phyloP scores from a whole-genome alignment of 2,113 vertebrate species.

The Mirounga angustirostris region DNA sequence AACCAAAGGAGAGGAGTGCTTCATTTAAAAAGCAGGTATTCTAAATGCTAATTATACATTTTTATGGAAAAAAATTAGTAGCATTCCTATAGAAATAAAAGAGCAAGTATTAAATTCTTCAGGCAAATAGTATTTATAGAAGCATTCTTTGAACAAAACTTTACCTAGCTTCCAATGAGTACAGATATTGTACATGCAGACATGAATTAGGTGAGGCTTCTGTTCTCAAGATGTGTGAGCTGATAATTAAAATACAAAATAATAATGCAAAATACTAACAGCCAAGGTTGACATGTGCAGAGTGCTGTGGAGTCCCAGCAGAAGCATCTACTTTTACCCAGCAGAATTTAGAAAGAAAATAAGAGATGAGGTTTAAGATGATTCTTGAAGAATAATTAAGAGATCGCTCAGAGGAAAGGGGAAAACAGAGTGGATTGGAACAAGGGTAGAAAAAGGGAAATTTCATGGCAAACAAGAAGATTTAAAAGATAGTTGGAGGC shows the following conservation, averaged over 20 bases:
- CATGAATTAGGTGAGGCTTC: not conserved
- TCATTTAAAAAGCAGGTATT: not conserved
- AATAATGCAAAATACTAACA: not conserved
- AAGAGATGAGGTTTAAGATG: not conserved
- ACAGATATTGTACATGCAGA: not conserved
- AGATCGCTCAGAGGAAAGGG: not conserved
- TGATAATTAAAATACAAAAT: not conserved
- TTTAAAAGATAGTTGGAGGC: not conserved
- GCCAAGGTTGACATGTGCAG: not conserved
- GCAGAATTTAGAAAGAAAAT: not conserved
- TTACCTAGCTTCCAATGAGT: not conserved
- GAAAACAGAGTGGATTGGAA: not conserved
- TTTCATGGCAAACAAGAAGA: not conserved
- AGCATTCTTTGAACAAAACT: constrained; percentile 4
- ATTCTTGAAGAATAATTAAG: not conserved
- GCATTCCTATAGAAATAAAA: constrained; percentile 8
- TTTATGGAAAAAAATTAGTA: not conserved
- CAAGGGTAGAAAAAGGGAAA: not conserved
- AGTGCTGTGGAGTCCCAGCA: not conserved
- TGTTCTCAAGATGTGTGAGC: not conserved
- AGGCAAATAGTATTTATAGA: not conserved
- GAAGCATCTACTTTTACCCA: not conserved
- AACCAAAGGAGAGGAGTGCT: not conserved
- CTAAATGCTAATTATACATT: not conserved
- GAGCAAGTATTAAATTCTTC: not conserved